Base-by-base conservation (phyloP, 2,888 invertebrate species). In the Autographa pulchrina region DNA sequence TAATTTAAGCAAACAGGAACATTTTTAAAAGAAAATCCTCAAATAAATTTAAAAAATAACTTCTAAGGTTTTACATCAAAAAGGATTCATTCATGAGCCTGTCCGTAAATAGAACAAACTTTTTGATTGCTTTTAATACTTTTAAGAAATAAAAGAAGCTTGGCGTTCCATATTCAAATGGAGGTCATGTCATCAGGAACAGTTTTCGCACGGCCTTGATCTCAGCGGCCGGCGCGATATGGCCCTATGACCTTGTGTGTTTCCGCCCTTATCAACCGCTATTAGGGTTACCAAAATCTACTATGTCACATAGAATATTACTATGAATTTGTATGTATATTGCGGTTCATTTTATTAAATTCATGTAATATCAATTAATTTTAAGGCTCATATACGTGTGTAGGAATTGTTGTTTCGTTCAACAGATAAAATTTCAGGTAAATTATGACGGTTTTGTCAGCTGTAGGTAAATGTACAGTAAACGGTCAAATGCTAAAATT, bases 201-300 rank as follows among this genome's bases (percentile, higher is more conserved):
- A 56, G 20, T 25, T 65, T 76, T 73, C 35, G 66, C 62, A 58
- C 68, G 80, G 67, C 86, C 87, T 88, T 87, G 85, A 85, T 81
- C 85, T 78, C 75, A 70, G 63, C 62, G 77, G 71, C 65, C 72
- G 32, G 54, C 77, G 67, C 80, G 74, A 73, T 74, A 81, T 63
- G 70, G 68, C 68, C 65, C 66, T 70, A 9, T 75, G 84, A 78
- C 88, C 89, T 89, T 89, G 82, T 65, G 62, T 74, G 78, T 80
- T 85, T 88, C 88, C 88, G 86, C 80, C 88, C 86, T 88, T 89
- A 90, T 89, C 89, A 75, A 75, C 48, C 7, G 48, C 48, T 48
- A n/a, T n/a, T n/a, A 48, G 48, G 48, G 48, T 48, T 48, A 48
- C 48, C 48, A 48, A 48, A 48, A 48, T 48, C 16, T n/a, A 48